Percentiles rank a stretch among this genome's conserved stretches.
These are phyloP conservation scores for Caiman crocodilus DNA, from an alignment of 2,797 vertebrate genomes.

Conservation along the genomic window DNA sequence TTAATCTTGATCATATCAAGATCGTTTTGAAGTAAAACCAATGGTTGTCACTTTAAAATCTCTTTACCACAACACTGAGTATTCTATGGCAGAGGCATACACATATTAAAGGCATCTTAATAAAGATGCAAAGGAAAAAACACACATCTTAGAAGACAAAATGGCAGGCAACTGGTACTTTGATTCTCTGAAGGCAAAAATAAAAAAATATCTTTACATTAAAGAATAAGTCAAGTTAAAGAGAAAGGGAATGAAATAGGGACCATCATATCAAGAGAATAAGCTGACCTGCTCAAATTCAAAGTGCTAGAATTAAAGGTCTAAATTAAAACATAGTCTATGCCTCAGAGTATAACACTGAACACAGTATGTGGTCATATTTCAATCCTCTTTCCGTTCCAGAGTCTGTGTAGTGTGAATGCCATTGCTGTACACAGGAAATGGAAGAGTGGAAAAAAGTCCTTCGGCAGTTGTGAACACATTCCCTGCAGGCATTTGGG, in stretches of 20 bases:
- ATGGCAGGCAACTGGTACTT: constrained; percentile 90
- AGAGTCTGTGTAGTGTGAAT: constrained; percentile 97
- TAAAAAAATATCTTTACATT: constrained; percentile 89
- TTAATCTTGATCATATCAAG: constrained; percentile 95
- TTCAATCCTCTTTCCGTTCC: constrained; percentile 98
- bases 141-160: constrained; percentile 87
- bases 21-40: constrained; percentile 86
- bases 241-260: constrained; percentile 83
- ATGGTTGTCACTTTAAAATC: constrained; percentile 88
- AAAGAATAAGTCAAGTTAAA: constrained; percentile 91
- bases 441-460: constrained; percentile 98
- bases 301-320: constrained; percentile 97
- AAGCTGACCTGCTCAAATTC: constrained; percentile 95
- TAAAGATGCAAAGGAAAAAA: constrained; percentile 91
- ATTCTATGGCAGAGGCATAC: constrained; percentile 89
- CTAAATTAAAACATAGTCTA: constrained; percentile 90
- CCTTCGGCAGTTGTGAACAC: constrained; percentile 98
- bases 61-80: constrained; percentile 90
- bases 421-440: constrained; percentile 98
- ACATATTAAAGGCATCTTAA: constrained; percentile 91
- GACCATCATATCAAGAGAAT: constrained; percentile 88
- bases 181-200: constrained; percentile 92
- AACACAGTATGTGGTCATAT: constrained; percentile 92
- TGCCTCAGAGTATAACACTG: constrained; percentile 87
- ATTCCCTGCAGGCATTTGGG: constrained; percentile 94